Percentiles rank a stretch among this genome's conserved stretches.
These are phyloP conservation scores for Muscicapa striata DNA, from an alignment of 2,797 vertebrate species.

Conservation along the genomic window DNA sequence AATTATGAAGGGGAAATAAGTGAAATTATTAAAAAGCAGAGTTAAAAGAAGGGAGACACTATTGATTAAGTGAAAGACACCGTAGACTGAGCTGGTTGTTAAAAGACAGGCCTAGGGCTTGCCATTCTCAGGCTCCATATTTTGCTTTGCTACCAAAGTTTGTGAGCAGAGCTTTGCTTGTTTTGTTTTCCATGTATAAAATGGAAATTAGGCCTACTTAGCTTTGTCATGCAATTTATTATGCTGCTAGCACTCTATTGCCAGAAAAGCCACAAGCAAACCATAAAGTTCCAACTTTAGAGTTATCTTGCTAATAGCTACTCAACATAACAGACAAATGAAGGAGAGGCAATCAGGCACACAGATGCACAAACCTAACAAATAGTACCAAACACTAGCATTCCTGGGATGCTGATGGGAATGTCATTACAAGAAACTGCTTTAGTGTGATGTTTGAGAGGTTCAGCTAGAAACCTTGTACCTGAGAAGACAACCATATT, in stretches of 20 bases:
- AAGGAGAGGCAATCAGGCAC: not conserved
- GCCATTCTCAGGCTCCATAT: not conserved
- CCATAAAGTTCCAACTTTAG: not conserved
- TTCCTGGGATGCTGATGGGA: not conserved
- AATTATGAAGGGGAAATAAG: slow-evolving; percentile 26
- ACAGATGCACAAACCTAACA: not conserved
- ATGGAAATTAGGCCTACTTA: not conserved
- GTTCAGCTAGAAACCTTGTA: not conserved
- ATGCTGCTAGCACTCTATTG: not conserved
- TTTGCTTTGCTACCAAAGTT: not conserved
- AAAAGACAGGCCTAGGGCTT: not conserved
- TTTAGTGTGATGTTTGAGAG: not conserved
- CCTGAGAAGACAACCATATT: not conserved
- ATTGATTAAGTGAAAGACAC: not conserved
- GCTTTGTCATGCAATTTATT: not conserved
- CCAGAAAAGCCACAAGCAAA: not conserved
- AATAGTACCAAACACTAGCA: not conserved
- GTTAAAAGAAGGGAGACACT: not conserved
- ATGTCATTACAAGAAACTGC: not conserved
- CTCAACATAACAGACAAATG: not conserved
- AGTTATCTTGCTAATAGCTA: not conserved
- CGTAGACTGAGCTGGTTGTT: not conserved
- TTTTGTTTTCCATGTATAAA: not conserved
- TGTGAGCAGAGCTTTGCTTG: not conserved
- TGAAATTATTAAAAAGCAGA: not conserved